A percentile compares a stretch with the other conserved stretches of the same genome.
Evolutionary conservation across 2,113 vertebrate genomes (phyloP).

Genomic region (Ascaphus truei): DNA sequence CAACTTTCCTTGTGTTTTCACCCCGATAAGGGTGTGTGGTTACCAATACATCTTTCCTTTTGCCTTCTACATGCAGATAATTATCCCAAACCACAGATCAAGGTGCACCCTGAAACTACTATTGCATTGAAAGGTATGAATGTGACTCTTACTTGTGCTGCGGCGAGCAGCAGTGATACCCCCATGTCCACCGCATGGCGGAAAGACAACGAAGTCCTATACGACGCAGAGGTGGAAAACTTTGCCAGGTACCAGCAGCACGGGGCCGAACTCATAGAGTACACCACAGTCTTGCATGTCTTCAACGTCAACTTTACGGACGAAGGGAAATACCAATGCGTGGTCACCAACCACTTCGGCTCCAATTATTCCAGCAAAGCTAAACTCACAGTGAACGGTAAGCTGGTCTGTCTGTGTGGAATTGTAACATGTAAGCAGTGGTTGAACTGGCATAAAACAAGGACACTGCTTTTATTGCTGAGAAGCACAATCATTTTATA

Average conservation of each 20-base stretch:
- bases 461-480: too few species aligned
- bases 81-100: constrained; percentile 71
- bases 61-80: constrained; percentile 57
- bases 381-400: constrained; percentile 76
- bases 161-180: constrained; percentile 71
- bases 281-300: constrained; percentile 66
- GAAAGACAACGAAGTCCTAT: constrained; percentile 68
- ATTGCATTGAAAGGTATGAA: constrained; percentile 65
- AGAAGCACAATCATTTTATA: too few species aligned
- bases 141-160: constrained; percentile 60
- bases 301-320: constrained; percentile 75
- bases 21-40: too few species aligned
- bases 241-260: constrained; percentile 65
- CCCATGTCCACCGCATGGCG: constrained; percentile 69
- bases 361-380: constrained; percentile 77
- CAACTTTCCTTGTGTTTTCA: too few species aligned
- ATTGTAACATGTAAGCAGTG: background rate
- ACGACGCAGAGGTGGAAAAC: constrained; percentile 63
- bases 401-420: constrained; percentile 31
- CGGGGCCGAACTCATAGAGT: constrained; percentile 59
- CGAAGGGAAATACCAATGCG: constrained; percentile 74
- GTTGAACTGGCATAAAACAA: too few species aligned
- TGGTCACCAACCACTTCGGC: constrained; percentile 74
- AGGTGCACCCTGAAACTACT: constrained; percentile 61
- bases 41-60: constrained; percentile 22